Evolutionary conservation across 2,113 vertebrate species (phyloP), one percentile per base, ranked within the genome.

Genomic region (Speoplatyrhinus poulsoni): DNA sequence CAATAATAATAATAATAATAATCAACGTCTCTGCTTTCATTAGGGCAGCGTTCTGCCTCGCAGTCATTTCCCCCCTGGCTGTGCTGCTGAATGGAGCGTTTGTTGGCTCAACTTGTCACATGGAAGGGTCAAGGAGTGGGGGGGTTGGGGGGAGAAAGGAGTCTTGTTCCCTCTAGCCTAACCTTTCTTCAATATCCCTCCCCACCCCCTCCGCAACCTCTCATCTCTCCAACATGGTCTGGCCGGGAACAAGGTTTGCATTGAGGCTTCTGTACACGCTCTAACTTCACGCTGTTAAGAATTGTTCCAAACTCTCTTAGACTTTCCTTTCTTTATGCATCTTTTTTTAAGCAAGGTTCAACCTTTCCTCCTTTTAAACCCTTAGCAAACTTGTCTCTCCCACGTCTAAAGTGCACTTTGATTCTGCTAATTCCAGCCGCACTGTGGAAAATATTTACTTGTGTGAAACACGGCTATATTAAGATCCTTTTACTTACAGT

Each of bases 21-120:
- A 86, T 79, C 81, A 81, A 83, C 81, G 69, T 89, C 86, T 90
- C 83, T 87, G 79, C 84, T 91, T 92, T 91, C 87, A 89, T 90
- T 88, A 88, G 85, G 82, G 53, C 81, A 84, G 80, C 65, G 68
- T 79, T 84, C 81, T 60, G 89, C 71, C 84, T 67, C 63, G 69
- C 80, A 86, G 85, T 84, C 82, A 87, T 89, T 91, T 90, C 91
- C 88, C 60, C 60, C 87, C 85, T 83, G 77, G 82, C 86, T 80
- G 83, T 72, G 69, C 48, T 62, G 80, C 88, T 92, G 86, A 92
- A 92, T 91, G 71, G 89, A 86, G 70, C 85, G 88, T 88, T 92
- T 92, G 91, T 92, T 92, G 89, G 89, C 87, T 87, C 85, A 79
- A 86, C 83, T 86, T 78, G 85, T 91, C 91, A 90, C 90, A 90